These are phyloP conservation scores for Polydrusus pterygomalis DNA, from an alignment of 2,888 invertebrate species.

Conservation along the genomic window DNA sequence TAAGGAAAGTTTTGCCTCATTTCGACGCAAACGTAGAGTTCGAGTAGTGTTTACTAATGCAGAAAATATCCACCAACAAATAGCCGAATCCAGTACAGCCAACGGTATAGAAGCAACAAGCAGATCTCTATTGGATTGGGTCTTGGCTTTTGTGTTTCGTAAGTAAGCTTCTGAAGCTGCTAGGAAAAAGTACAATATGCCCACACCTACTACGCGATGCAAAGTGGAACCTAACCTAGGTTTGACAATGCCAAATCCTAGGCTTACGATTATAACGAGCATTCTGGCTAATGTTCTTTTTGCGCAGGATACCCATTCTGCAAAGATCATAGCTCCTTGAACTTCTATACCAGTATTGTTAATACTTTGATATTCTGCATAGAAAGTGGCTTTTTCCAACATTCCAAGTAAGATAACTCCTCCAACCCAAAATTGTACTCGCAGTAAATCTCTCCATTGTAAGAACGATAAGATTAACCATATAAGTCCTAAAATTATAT, in stretches of 20 bases:
- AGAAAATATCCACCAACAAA: constrained; percentile 96
- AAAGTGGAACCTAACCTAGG: constrained; percentile 92
- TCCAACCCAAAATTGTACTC: constrained; percentile 98
- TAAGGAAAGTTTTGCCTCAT: constrained; percentile 90
- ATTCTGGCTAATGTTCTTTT: constrained; percentile 94
- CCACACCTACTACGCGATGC: constrained; percentile 90
- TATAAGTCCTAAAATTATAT: constrained; percentile 85
- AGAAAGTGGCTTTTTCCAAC: constrained; percentile 92
- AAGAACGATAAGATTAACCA: constrained; percentile 90
- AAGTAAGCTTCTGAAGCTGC: constrained; percentile 92
- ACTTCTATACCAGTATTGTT: constrained; percentile 80
- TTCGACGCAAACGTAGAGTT: constrained; percentile 89
- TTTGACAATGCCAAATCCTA: constrained; percentile 97
- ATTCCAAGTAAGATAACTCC: constrained; percentile 91
- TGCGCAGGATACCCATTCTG: constrained; percentile 93
- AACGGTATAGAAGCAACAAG: constrained; percentile 90
- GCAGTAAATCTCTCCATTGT: constrained; percentile 92
- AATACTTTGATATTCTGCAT: constrained; percentile 89
- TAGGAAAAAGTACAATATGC: constrained; percentile 87
- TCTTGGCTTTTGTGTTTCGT: constrained; percentile 80
- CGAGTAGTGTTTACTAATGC: constrained; percentile 92
- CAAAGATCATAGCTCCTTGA: constrained; percentile 85
- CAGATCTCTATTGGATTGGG: constrained; percentile 76
- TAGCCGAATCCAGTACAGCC: constrained; percentile 88
- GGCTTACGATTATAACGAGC: constrained; percentile 94